phyloP scores from a whole-genome alignment of 2,797 vertebrate species.

The Cryptoprocta ferox region DNA sequence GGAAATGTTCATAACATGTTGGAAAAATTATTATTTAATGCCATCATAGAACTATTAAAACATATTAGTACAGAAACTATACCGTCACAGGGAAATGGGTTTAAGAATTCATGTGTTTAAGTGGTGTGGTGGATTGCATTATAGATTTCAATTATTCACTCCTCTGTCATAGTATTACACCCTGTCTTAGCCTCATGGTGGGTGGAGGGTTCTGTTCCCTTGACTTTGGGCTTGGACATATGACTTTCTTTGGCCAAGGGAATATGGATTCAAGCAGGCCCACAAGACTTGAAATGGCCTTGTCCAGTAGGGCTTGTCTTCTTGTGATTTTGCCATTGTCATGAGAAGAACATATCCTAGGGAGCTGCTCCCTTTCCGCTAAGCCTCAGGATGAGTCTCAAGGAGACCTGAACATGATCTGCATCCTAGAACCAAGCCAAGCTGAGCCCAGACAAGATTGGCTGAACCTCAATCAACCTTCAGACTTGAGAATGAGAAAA shows the following conservation, averaged over 20 bases:
- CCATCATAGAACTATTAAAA: not conserved
- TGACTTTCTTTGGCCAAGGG: not conserved
- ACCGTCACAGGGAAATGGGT: not conserved
- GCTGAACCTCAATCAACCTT: not conserved
- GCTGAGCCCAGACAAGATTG: not conserved
- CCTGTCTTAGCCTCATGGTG: not conserved
- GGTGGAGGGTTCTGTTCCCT: not conserved
- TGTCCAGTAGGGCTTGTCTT: not conserved
- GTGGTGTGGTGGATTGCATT: not conserved
- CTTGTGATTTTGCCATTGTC: not conserved
- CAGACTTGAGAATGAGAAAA: not conserved
- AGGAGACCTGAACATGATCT: not conserved
- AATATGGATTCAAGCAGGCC: not conserved
- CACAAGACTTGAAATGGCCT: not conserved
- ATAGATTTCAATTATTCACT: not conserved
- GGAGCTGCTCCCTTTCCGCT: not conserved
- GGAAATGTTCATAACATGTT: not conserved
- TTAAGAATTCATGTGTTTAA: slow-evolving; percentile 6
- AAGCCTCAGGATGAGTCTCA: not conserved
- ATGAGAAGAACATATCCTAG: not conserved
- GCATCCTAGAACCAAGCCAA: not conserved
- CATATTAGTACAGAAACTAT: not conserved
- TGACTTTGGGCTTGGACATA: not conserved
- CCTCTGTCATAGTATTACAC: not conserved
- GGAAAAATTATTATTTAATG: not conserved